Evolutionary conservation across 2,888 invertebrate genomes (phyloP), one percentile per base, ranked within the genome.

Genomic region (Drosophila helvetica): DNA sequence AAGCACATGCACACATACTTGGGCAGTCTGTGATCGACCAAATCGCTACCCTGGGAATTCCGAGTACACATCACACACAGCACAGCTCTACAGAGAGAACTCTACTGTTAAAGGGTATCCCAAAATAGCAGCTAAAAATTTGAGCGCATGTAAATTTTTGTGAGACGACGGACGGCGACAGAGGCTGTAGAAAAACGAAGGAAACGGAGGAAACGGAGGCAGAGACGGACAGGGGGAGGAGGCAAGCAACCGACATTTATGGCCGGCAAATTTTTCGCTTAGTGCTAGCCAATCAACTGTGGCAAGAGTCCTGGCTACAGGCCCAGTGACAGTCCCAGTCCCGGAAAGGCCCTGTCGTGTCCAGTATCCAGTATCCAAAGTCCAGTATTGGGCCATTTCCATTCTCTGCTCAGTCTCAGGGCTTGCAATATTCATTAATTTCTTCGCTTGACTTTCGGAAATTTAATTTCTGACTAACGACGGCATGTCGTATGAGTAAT

Each of bases 231-330:
- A n/a, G n/a, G n/a, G n/a, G 27, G 3, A 3, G 18, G 15, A 15
- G n/a, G 12, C 53, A n/a, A 33, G 19, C 38, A 30, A 46, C 68
- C 60, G 54, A 74, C 81, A 73, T 81, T 79, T 81, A 74, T 81
- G 65, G 73, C 74, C 75, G 69, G 78, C 75, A 72, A 78, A 71
- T 75, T 78, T 71, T 66, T 75, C 78, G 78, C 79, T 78, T 78
- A 78, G 81, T 78, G 75, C 78, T 63, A 87, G 87, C 89, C 89
- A 88, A 88, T 89, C 86, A 88, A 88, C 78, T 83, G 81, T 86
- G 80, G 78, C 75, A 77, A 79, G 69, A 79, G 69, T 55, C 25
- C 15, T n/a, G 38, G 38, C 38, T 15, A 15, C 61, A 25, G 51
- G 19, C 69, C 51, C 56, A 38, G 38, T 52, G 33, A 47, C 56